Evolutionary conservation across 2,888 invertebrate genomes (phyloP), one percentile per base, ranked within the genome.

Genomic region (Serripes groenlandicus): DNA sequence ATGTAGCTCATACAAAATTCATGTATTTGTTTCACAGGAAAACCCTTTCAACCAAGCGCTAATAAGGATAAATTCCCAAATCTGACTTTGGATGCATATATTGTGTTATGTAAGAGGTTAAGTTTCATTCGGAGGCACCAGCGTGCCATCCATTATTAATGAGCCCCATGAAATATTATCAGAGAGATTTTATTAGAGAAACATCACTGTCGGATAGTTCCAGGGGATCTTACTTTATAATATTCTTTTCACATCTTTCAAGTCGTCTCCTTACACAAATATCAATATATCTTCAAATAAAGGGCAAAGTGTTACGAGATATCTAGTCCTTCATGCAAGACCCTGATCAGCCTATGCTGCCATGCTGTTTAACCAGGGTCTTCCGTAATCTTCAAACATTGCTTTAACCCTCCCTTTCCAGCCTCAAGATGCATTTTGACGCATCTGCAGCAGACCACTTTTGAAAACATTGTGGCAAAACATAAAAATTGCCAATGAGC

Each of bases 41-140:
- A 66, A 9, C n/a, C 66, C 23, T 66, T 66, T 66, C 28, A 42
- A 34, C 23, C 42, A 66, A 18, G 34, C 42, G 34, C 42, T 66
- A 66, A 66, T 42, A 66, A 66, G 66, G 42, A 66, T 42, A 66
- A 66, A 66, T 66, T 66, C 42, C 66, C 18, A 26, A 42, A 37
- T 37, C 42, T 66, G 35, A 66, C 34, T 66, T 66, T 66, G 23
- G 5, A 42, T 42, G 66, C 35, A 34, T 35, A 23, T 35, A 21
- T 34, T 64, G 34, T 64, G 56, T 34, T 64, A 60, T 64, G n/a
- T 64, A 34, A 9, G n/a, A 64, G 34, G 35, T 32, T 15, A 1
- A 3, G 32, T 30, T 62, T n/a, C 62, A 32, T 32, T 3, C 56
- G 1, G 9, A 56, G 56, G 23, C 26, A 26, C 26, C 11, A 56